Base-by-base conservation (phyloP, 2,888 invertebrate genomes). In the Stenodera caucasica region DNA sequence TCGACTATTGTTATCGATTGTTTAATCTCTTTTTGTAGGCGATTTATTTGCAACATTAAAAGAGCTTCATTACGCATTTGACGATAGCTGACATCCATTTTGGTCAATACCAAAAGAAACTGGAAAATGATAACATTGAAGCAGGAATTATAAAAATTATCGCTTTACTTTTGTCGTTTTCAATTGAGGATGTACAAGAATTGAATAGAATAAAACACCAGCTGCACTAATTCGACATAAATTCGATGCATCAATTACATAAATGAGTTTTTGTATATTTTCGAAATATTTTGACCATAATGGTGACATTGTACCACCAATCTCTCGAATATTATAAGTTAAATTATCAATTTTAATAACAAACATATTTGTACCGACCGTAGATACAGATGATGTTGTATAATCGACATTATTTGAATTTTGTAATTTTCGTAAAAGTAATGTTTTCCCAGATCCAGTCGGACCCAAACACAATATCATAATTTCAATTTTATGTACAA, bases 1-100 rank as follows among this genome's bases (percentile, higher is more conserved):
- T 93, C 92, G 2, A 90, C 81, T 37, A 92, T 84, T 1, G 83
- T 84, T 0, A 91, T 85, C 23, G 86, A 83, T 72, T 89, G 90
- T 1, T 81, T 81, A 11, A 90, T 84, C 80, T 93, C 90, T 26
- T 83, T 83, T 68, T 88, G 84, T 21, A 93, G 81, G 49, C 90
- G 85, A 7, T 84, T 83, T 79, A 89, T 86, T 78, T 93, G 91
- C 65, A 94, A 81, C 90, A 93, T 93, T 1, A 93, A 81, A 26
- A 93, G 79, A 0, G 92, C 91, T 75, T 94, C 92, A 76, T 93
- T 93, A 53, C 92, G 83, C 91, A 93, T 92, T 75, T 93, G 93
- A 11, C 92, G 83, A 78, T 93, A 92, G 5, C 92, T 91, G 0
- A 90, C 87, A 72, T 94, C 93, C 90, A 91, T 92, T 82, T 94